phyloP scores from a whole-genome alignment of 37 sponge, comb jelly and placozoan species.

The Mnemiopsis leidyi region DNA sequence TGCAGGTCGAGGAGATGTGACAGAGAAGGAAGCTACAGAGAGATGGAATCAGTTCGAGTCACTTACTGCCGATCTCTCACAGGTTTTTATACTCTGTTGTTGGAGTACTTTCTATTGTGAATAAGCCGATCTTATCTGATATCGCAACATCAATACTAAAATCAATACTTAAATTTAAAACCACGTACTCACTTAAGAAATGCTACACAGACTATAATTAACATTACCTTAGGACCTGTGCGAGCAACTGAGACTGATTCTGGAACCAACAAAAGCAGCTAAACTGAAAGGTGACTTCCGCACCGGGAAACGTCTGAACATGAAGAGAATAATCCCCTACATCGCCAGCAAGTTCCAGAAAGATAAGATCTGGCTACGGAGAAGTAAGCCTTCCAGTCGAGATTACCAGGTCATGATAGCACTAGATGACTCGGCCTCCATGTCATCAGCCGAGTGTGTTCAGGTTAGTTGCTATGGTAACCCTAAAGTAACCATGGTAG shows the following conservation, averaged over 20 bases:
- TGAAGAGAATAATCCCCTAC: conserved; percentile 91
- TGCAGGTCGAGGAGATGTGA: conserved; percentile 18
- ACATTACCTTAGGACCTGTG: conserved; percentile 79
- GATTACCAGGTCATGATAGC: conserved; percentile 91
- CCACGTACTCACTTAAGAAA: too few relatives aligned
- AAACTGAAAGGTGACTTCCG: conserved; percentile 91
- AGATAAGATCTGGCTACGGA: conserved; percentile 90
- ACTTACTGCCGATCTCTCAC: background rate
- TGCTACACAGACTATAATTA: too few relatives aligned
- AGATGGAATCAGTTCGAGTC: background rate
- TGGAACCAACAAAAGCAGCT: conserved; percentile 87
- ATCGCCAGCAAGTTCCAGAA: conserved; percentile 94
- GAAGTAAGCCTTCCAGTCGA: conserved; percentile 84
- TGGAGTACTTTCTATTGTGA: background rate
- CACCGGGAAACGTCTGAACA: conserved; percentile 94
- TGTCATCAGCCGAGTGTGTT: conserved; percentile 76
- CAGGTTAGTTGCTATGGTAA: conserved; percentile 70
- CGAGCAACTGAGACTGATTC: conserved; percentile 82
- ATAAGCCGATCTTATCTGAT: too few relatives aligned
- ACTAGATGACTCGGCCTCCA: conserved; percentile 91
- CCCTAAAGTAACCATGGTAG: too few relatives aligned
- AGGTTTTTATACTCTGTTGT: background rate
- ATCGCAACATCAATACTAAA: too few relatives aligned
- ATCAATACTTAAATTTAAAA: too few relatives aligned
- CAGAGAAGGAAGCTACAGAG: background rate